Conservation (phyloP, 2,113 vertebrate species). For the Anguilla japonica region DNA sequence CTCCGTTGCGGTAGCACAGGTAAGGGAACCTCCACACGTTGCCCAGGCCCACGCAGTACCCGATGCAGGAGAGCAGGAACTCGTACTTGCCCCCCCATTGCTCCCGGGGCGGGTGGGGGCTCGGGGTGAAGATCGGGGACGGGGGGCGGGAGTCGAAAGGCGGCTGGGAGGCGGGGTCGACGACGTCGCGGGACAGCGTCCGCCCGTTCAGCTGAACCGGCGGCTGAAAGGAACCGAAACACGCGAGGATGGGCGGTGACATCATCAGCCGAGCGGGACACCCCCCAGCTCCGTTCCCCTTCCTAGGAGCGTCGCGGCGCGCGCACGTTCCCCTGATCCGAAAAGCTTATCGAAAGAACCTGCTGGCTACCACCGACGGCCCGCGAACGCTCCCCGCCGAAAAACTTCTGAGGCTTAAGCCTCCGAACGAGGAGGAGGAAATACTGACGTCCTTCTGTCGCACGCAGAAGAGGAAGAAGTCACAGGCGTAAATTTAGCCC, state of each 20-base stretch:
- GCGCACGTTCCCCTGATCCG: too few relatives aligned
- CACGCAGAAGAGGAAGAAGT: not conserved
- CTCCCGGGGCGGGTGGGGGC: slow-evolving; percentile 41
- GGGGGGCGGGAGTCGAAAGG: slow-evolving; percentile 26
- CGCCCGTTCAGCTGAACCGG: slow-evolving; percentile 53
- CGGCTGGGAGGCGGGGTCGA: slow-evolving; percentile 30
- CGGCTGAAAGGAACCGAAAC: slow-evolving; percentile 40
- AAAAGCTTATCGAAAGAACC: not conserved
- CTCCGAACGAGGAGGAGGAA: not conserved
- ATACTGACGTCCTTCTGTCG: not conserved
- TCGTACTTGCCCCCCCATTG: slow-evolving; percentile 76
- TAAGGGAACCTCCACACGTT: slow-evolving; percentile 82
- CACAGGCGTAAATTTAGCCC: not conserved
- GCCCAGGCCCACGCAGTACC: slow-evolving; percentile 78
- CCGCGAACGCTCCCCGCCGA: not conserved
- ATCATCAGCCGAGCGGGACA: not conserved
- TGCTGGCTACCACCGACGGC: not conserved
- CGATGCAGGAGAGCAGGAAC: slow-evolving; percentile 79
- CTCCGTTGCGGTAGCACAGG: slow-evolving; percentile 82
- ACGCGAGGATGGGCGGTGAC: not conserved
- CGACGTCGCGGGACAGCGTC: slow-evolving; percentile 35
- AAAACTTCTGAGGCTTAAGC: not conserved
- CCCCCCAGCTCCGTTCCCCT: not conserved
- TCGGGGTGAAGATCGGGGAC: slow-evolving; percentile 7
- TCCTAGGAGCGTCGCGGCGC: too few relatives aligned